Evolutionary conservation across 2,113 vertebrate genomes (phyloP), one percentile per base, ranked within the genome.

Genomic region (Rostratula benghalensis): DNA sequence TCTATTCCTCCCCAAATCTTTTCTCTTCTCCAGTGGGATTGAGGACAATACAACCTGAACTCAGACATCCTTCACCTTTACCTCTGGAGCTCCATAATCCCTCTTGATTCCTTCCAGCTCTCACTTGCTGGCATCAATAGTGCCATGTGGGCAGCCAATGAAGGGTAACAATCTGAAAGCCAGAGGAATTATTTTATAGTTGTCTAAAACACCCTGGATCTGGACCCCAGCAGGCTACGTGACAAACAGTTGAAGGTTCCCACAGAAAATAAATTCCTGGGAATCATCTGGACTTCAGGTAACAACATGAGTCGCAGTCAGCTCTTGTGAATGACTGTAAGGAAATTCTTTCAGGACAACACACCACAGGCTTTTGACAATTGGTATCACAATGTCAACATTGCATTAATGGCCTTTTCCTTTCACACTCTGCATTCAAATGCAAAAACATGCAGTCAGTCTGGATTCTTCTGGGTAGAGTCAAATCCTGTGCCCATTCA

Each of bases 41-140:
- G 37, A 87, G 13, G 8, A 67, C 11, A 45, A 63, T 9, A 45
- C 2, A 53, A 33, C 31, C 13, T 35, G 41, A 63, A 27, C 8
- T 61, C 20, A 68, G 28, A 33, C 6, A 67, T 33, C 17, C 20
- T 70, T 67, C 80, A 70, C 12, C 30, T 86, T 82, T 69, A 27
- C 35, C 27, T 89, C 30, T 51, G 61, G 51, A 91, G 65, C 33
- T 79, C 46, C 9, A 8, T 0, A 53, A 35, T 39, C 14, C 6
- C 17, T 74, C 51, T 70, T 91, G 50, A 60, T 41, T 74, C 37
- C 4, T 61, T 83, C 60, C n/a, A 64, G 19, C 33, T 61, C 46
- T 79, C 41, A 51, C 10, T 37, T 56, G 28, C 17, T 35, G 13
- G 21, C 0, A 0, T 60, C 48, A 30, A 33, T 39, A 43, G 59